Conservation (phyloP, 1,140 invertebrate species). For the Drosophila punjabiensis region DNA sequence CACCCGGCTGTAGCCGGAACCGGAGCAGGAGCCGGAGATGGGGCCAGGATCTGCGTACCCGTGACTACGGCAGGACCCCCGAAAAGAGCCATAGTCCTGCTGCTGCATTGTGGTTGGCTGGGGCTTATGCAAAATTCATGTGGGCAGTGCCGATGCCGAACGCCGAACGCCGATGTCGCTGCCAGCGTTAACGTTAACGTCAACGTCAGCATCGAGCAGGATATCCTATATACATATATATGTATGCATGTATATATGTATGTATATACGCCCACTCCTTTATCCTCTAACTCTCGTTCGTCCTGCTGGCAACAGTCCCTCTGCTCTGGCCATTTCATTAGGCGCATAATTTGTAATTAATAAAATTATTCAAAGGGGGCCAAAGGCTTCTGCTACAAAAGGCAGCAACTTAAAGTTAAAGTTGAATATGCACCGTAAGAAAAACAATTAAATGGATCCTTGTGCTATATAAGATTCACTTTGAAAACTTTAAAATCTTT, state of each 20-base stretch:
- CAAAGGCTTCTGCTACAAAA: slow-evolving; percentile 38
- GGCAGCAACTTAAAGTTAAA: slow-evolving; percentile 17
- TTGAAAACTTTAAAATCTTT: too few species aligned
- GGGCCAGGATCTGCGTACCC: slow-evolving; percentile 12
- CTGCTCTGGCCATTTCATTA: slow-evolving; percentile 67
- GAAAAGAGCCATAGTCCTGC: slow-evolving; percentile 32
- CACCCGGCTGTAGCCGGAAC: background rate
- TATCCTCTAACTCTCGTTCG: background rate
- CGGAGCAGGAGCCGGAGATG: background rate
- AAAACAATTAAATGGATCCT: background rate
- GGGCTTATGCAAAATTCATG: slow-evolving; percentile 80
- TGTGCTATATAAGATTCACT: too few species aligned
- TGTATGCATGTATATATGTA: background rate
- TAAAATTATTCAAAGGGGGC: slow-evolving; percentile 66
- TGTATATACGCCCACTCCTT: background rate
- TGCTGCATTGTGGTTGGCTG: slow-evolving; percentile 81
- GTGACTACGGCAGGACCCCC: slow-evolving; percentile 12
- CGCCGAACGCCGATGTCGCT: slow-evolving; percentile 36
- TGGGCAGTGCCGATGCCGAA: slow-evolving; percentile 60
- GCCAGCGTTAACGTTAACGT: slow-evolving; percentile 46
- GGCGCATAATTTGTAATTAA: slow-evolving; percentile 82
- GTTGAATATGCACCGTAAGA: background rate
- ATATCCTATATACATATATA: background rate
- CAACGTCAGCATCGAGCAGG: slow-evolving; percentile 32
- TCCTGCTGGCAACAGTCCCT: background rate